Conservation (phyloP, 2,797 vertebrate genomes). For the Labeo calbasu region DNA sequence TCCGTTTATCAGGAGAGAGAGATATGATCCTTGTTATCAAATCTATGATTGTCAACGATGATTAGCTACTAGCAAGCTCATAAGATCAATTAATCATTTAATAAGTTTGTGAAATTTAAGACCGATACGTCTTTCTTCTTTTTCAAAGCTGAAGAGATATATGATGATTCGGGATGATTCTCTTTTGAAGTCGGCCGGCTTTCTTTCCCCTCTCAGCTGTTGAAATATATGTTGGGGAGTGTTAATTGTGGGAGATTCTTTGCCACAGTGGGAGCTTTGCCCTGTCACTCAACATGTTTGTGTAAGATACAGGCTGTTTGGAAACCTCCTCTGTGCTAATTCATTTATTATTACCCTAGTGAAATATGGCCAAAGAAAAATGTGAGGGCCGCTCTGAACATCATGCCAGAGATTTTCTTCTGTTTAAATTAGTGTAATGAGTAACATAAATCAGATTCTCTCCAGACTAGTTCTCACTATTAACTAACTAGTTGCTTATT, state of each 20-base stretch:
- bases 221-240: constrained; percentile 81
- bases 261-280: constrained; percentile 76
- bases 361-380: constrained; percentile 71
- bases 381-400: constrained; percentile 49
- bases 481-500: background rate
- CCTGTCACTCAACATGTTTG: constrained; percentile 77
- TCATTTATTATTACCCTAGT: constrained; percentile 77
- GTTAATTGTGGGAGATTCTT: constrained; percentile 80
- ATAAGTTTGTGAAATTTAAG: constrained; percentile 35
- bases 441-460: constrained; percentile 57
- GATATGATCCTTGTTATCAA: constrained; percentile 27
- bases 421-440: constrained; percentile 57
- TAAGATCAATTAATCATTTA: constrained; percentile 20
- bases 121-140: background rate
- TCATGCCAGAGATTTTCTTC: constrained; percentile 60
- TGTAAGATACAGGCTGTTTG: constrained; percentile 81
- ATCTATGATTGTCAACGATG: constrained; percentile 11
- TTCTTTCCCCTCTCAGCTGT: constrained; percentile 61
- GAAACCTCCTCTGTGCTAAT: constrained; percentile 76
- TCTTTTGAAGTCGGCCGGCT: constrained; percentile 71
- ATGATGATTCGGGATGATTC: constrained; percentile 63
- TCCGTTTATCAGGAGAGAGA: constrained; percentile 4
- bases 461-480: background rate
- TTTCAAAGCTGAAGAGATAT: background rate
- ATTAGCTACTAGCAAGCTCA: constrained; percentile 24